phyloP scores from a whole-genome alignment of 2,113 vertebrate genomes.

The Apistogramma diplotaenia region DNA sequence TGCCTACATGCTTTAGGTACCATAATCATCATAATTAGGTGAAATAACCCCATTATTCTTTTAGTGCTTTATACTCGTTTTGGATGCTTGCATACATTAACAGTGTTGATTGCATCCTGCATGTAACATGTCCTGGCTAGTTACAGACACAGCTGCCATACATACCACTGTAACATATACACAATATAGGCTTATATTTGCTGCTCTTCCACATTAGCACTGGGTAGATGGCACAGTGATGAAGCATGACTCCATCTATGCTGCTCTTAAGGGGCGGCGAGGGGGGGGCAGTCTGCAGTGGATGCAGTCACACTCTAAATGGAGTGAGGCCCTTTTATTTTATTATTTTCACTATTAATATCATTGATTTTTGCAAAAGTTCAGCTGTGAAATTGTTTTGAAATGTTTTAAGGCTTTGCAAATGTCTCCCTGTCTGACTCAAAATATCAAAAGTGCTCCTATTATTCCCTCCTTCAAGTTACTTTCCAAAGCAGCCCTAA shows the following conservation, averaged over 20 bases:
- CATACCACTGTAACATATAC: background rate
- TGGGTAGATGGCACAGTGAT: background rate
- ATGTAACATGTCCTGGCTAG: constrained; percentile 72
- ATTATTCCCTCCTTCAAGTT: constrained; percentile 78
- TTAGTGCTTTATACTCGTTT: constrained; percentile 66
- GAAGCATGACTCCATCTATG: background rate
- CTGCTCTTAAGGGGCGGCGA: background rate
- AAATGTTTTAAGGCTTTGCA: background rate
- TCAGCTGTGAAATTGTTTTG: background rate
- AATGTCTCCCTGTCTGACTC: constrained; percentile 79
- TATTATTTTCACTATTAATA: background rate
- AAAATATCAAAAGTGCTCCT: constrained; percentile 82
- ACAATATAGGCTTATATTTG: background rate
- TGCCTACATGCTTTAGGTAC: constrained; percentile 7
- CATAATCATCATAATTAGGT: constrained; percentile 25
- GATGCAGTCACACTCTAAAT: background rate
- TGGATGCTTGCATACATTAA: constrained; percentile 74
- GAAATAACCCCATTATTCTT: constrained; percentile 59
- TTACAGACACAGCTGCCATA: constrained; percentile 57
- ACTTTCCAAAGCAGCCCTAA: constrained; percentile 90
- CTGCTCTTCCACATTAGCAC: background rate
- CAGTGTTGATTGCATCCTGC: constrained; percentile 69
- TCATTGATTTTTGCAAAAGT: constrained; percentile 1
- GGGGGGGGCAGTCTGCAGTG: background rate
- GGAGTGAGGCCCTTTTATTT: background rate